Evolutionary conservation across 2,113 vertebrate genomes (phyloP), one percentile per base, ranked within the genome.

Genomic region (Ginglymostoma cirratum): DNA sequence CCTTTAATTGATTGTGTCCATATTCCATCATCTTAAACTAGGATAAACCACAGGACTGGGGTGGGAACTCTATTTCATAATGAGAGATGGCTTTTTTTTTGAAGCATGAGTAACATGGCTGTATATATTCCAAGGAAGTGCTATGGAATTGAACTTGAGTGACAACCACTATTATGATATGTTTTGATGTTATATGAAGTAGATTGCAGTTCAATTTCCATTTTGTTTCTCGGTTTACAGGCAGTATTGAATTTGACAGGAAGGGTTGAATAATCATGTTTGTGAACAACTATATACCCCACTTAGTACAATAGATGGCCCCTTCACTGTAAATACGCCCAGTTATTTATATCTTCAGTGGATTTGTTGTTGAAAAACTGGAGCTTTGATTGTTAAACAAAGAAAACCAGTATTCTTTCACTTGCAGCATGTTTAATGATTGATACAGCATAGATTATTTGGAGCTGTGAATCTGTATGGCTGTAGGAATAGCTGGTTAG

Each of bases 121-220:
- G 21, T 89, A 24, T n/a, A 21, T n/a, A 45, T 83, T 92, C 34
- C 52, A 7, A 2, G 55, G 52, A 65, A 92, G 65, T n/a, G 17
- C 87, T n/a, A 12, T 5, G 1, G 52, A 65, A 92, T 92, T 61
- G 30, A 92, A 65, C 55, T 90, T 90, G 55, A 65, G 87, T 92
- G 87, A 65, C 87, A 92, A 61, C 87, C 87, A 92, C 87, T n/a
- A 65, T 92, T 92, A 65, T 61, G 87, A 92, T 52, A 19, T 92
- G 87, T 92, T 92, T 90, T 65, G 87, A 92, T 92, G 52, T 83
- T 83, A 83, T 6, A 92, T 65, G 55, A 92, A 65, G 61, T 92
- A 65, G 87, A 55, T 92, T 61, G 55, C 55, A 92, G 87, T 92
- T 65, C 87, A 92, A 65, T 61, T 65, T n/a, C 52, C 61, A 61